Conservation (phyloP, 2,888 invertebrate genomes). For the Acanthoscelides obtectus region DNA sequence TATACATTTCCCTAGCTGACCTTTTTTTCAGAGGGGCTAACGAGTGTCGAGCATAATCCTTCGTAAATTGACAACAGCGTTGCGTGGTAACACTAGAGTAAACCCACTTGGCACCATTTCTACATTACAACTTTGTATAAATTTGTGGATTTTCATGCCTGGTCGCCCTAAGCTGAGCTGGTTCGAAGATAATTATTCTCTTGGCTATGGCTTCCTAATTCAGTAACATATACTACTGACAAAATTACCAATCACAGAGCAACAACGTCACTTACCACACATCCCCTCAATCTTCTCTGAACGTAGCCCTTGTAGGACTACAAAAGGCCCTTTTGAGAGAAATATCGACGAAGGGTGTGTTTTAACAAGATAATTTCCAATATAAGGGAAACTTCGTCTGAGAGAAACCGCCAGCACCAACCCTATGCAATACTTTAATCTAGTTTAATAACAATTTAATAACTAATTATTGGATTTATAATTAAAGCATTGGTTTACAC, state of each 20-base stretch:
- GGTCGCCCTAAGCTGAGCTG: too few species aligned
- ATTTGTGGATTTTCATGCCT: too few species aligned
- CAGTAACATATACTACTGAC: not conserved
- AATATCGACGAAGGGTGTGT: slow-evolving; percentile 25
- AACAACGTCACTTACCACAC: not conserved
- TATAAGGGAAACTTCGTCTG: slow-evolving; percentile 25
- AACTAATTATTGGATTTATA: slow-evolving; percentile 43
- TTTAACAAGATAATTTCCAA: slow-evolving; percentile 31
- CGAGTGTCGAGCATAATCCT: too few species aligned
- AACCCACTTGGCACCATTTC: too few species aligned
- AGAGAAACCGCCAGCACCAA: slow-evolving; percentile 16
- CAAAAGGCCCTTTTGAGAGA: slow-evolving; percentile 24
- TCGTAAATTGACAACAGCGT: too few species aligned
- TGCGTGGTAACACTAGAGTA: too few species aligned
- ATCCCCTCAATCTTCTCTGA: not conserved
- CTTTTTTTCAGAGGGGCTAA: too few species aligned
- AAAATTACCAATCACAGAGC: not conserved
- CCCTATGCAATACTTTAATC: slow-evolving; percentile 39
- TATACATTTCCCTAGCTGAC: too few species aligned
- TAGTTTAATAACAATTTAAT: slow-evolving; percentile 42
- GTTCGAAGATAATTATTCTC: too few species aligned
- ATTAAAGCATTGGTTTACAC: slow-evolving; percentile 35
- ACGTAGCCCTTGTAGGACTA: not conserved
- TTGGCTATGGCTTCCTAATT: not conserved
- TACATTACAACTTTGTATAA: too few species aligned